Conservation (phyloP, 2,888 invertebrate species). For the Platypus cylindrus region DNA sequence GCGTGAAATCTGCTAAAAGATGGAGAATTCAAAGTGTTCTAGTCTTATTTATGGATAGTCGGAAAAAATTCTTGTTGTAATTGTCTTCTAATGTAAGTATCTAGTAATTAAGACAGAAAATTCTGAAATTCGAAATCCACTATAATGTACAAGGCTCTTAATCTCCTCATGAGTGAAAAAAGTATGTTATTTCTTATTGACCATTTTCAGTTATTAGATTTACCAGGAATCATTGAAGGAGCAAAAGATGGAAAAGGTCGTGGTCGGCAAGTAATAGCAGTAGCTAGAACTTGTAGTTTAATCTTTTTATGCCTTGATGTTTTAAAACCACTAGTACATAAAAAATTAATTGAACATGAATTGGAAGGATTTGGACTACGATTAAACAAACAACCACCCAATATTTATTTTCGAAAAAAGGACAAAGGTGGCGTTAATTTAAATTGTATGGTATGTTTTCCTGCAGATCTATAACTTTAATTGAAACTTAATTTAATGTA, state of each 20-base stretch:
- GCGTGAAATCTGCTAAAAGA: no score
- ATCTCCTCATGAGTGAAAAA: no score
- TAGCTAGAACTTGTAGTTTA: constrained; percentile 93
- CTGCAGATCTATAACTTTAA: not conserved
- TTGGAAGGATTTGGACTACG: constrained; percentile 97
- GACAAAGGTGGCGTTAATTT: constrained; percentile 98
- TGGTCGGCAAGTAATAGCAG: constrained; percentile 97
- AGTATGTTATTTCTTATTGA: no score
- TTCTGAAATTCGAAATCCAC: no score
- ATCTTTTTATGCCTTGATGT: constrained; percentile 98
- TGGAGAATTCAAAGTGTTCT: no score
- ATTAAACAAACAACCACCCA: constrained; percentile 92
- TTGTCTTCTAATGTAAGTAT: no score
- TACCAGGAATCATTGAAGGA: constrained; percentile 99
- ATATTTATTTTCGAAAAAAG: constrained; percentile 90
- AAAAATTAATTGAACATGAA: constrained; percentile 91
- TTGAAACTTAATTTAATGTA: not conserved
- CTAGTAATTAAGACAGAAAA: no score
- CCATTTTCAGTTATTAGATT: constrained; percentile 73
- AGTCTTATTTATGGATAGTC: no score
- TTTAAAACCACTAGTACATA: constrained; percentile 92
- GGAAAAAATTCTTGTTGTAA: no score
- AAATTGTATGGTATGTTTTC: constrained; percentile 60
- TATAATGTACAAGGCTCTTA: no score
- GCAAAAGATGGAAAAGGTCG: constrained; percentile 99